Base-by-base conservation (phyloP, 2,888 invertebrate species). In the Thera obeliscata region DNA sequence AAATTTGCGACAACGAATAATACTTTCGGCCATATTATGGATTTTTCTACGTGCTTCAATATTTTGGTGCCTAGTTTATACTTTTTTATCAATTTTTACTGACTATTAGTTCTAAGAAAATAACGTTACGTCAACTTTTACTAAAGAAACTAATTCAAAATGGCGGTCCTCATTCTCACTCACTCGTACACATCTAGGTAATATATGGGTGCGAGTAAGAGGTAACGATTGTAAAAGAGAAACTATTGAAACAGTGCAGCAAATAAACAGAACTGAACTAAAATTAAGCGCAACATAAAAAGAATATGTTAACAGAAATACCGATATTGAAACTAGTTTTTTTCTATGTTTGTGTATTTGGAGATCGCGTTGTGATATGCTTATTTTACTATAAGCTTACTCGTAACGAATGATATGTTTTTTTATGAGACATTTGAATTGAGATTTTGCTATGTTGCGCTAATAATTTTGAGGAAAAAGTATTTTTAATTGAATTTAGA, bases 21-120 rank as follows among this genome's bases (percentile, higher is more conserved):
- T 73, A 71, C 67, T 72, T 82, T 76, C 60, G 69, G 84, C 84
- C 86, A 84, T 85, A 50, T 83, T 79, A 80, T 78, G 74, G 66
- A 77, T 75, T 69, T 75, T 74, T 49, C 7, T 72, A 72, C 69
- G 74, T 73, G 74, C 72, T 77, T 84, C 79, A 78, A 52, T 78
- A 78, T 79, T 66, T 74, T 79, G 86, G 85, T 86, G 86, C 86
- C 87, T 85, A 86, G 84, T 81, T 86, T 75, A 79, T 80, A 64
- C 67, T 66, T 70, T 65, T 72, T 71, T 63, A 71, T 56, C 55
- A 52, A 66, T 55, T 66, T n/a, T 41, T 66, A 54, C n/a, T 38
- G 35, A 61, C 60, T 4, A 38, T 9, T 64, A 61, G 57, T 43
- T 58, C 43, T 68, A 69, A 67, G 56, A 58, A 48, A 60, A 57